Evolutionary conservation across 1,140 invertebrate species (phyloP).

Genomic region (Metopolophium dirhodum): DNA sequence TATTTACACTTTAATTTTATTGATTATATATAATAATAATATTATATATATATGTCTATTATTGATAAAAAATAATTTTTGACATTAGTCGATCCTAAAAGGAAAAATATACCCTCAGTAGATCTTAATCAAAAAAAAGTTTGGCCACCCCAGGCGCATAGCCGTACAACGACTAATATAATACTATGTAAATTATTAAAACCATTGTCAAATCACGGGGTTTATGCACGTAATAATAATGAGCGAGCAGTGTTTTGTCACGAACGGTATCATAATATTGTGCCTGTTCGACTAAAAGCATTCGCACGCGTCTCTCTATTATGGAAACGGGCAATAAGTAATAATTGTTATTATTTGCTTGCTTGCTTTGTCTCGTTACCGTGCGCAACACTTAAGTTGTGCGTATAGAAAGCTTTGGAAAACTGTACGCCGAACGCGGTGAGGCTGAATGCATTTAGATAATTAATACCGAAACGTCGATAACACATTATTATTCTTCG

Average conservation of each 20-base stretch:
- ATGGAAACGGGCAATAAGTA: constrained; percentile 6
- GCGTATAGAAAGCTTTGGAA: background rate
- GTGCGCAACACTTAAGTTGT: background rate
- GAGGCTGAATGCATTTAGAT: background rate
- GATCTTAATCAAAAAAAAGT: no score
- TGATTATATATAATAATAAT: no score
- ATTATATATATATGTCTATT: no score
- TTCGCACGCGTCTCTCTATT: background rate
- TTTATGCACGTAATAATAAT: background rate
- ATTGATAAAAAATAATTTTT: no score
- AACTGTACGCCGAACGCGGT: background rate
- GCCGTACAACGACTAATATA: no score
- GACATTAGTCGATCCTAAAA: no score
- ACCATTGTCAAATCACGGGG: background rate
- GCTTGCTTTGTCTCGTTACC: background rate
- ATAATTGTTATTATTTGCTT: constrained; percentile 15
- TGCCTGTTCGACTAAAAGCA: background rate
- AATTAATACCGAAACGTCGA: background rate
- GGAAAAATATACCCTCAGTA: no score
- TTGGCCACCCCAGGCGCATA: no score
- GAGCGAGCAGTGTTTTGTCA: background rate
- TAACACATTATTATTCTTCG: background rate
- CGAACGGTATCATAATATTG: background rate
- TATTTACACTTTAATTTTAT: no score
- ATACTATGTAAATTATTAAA: constrained; percentile 12